Percentiles rank a stretch among this genome's conserved stretches.
phyloP scores from a whole-genome alignment of 2,888 invertebrate species.

The Timema podura region DNA sequence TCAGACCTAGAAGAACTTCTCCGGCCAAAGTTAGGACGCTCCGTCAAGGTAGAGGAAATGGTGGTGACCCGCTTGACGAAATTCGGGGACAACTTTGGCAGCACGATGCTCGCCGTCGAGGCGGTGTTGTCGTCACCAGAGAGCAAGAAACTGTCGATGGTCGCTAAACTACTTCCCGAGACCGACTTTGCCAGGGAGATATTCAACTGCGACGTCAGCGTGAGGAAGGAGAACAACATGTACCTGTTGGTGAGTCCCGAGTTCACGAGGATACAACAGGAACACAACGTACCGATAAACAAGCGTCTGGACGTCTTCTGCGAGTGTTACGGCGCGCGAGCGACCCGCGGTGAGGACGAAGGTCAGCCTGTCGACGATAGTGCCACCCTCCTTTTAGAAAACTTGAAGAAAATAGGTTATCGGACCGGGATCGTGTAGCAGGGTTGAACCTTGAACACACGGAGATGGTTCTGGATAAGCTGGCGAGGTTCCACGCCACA shows the following conservation, averaged over 20 bases:
- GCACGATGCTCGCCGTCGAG: conserved; percentile 7
- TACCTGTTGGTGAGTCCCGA: conserved; percentile 51
- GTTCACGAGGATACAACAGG: conserved; percentile 48
- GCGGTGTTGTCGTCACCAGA: neutral
- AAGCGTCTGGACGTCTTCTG: conserved; percentile 50
- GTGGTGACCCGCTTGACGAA: neutral
- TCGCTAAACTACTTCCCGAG: neutral
- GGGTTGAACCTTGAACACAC: conserved; percentile 52
- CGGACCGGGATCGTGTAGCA: conserved; percentile 48
- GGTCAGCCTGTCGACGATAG: conserved; percentile 44
- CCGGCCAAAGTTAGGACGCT: too few species aligned
- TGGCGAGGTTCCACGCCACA: conserved; percentile 56
- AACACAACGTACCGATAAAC: conserved; percentile 45
- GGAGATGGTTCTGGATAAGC: conserved; percentile 46
- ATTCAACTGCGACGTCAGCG: neutral
- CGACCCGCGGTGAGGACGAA: conserved; percentile 41
- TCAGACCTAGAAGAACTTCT: conserved; percentile 4
- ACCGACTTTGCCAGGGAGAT: neutral
- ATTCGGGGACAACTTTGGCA: conserved; percentile 4
- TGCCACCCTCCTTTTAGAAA: conserved; percentile 56
- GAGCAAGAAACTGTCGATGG: neutral
- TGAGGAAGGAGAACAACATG: conserved; percentile 51
- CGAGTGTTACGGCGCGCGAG: conserved; percentile 52
- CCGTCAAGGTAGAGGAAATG: neutral
- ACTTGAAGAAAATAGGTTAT: conserved; percentile 51